These are phyloP conservation scores for Spea hammondii DNA, from an alignment of 2,797 vertebrate species.

Conservation along the genomic window DNA sequence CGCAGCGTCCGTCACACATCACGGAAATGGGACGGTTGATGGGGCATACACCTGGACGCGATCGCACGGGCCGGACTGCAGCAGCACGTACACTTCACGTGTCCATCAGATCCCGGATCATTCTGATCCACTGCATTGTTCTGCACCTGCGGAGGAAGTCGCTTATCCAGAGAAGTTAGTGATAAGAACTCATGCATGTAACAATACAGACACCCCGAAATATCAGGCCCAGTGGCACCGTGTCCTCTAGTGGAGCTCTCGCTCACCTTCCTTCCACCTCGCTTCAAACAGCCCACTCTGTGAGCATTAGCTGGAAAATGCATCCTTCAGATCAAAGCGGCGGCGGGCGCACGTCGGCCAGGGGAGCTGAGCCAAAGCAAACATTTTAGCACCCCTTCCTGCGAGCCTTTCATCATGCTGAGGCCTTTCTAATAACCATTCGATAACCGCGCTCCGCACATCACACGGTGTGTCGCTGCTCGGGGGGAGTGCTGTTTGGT, in stretches of 20 bases:
- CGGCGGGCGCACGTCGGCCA: constrained; percentile 5
- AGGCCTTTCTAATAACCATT: constrained; percentile 16
- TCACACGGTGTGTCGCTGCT: constrained; percentile 13
- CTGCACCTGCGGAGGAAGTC: too few relatives aligned
- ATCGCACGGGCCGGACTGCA: too few relatives aligned
- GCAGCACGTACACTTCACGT: too few relatives aligned
- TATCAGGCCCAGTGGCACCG: neutral
- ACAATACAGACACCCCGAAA: neutral
- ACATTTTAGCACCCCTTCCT: constrained; percentile 38
- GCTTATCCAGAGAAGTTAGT: too few relatives aligned
- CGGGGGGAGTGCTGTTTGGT: neutral
- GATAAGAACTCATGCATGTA: neutral
- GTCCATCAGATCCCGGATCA: too few relatives aligned
- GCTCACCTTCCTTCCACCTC: constrained; percentile 19
- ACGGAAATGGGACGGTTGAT: too few relatives aligned
- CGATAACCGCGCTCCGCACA: constrained; percentile 3
- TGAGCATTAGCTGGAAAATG: constrained; percentile 27
- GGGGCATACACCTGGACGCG: too few relatives aligned
- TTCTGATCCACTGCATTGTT: too few relatives aligned
- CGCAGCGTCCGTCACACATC: too few relatives aligned
- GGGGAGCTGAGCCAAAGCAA: constrained; percentile 18
- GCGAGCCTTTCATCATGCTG: constrained; percentile 38
- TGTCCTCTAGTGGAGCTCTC: neutral
- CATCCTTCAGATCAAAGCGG: constrained; percentile 39
- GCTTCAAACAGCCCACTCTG: constrained; percentile 41